Evolutionary conservation across 2,888 invertebrate species (phyloP), one percentile per base, ranked within the genome.

Genomic region (Dynastes hyllus): DNA sequence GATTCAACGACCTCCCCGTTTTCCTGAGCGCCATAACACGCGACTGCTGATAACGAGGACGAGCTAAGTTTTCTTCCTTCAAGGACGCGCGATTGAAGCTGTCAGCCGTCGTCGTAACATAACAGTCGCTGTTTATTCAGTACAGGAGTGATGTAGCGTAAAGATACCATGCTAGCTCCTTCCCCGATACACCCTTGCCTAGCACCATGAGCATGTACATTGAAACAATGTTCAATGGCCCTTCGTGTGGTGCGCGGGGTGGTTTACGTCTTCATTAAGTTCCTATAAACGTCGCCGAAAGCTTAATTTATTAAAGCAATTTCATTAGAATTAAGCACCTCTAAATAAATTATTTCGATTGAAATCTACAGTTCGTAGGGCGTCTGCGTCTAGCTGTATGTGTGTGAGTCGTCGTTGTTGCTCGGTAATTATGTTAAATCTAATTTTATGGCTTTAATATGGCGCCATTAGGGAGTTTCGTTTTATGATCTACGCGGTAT

Each of bases 221-320:
- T 16, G 27, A 29, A 40, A 32, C 22, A 50, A 67, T 67, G 37
- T 69, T 50, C 53, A 70, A 53, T 53, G 84, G 22, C 22, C 22
- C 22, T 58, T 16, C 8, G 55, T 58, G 55, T 58, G 22, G 16
- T n/a, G 55, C 22, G 55, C 22, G 22, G 22, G 16, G 8, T 22
- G 81, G 85, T 84, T 84, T 86, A 85, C 82, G 83, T 86, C 86
- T 86, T 86, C 85, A 86, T 86, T 86, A 86, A 84, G 80, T 83
- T 79, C 80, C 85, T 82, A 85, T 86, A 86, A 86, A 86, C 81
- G 86, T 86, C 86, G 85, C 85, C 86, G 75, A 85, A 85, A 82
- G 81, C 81, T 75, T 81, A 84, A 84, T 81, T 82, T 84, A 84
- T 84, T 83, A 81, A 11, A 79, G 80, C 81, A 83, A 83, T 83